phyloP scores from a whole-genome alignment of 53 echinoderm and acorn worm genomes.

The Patiria pectinifera region DNA sequence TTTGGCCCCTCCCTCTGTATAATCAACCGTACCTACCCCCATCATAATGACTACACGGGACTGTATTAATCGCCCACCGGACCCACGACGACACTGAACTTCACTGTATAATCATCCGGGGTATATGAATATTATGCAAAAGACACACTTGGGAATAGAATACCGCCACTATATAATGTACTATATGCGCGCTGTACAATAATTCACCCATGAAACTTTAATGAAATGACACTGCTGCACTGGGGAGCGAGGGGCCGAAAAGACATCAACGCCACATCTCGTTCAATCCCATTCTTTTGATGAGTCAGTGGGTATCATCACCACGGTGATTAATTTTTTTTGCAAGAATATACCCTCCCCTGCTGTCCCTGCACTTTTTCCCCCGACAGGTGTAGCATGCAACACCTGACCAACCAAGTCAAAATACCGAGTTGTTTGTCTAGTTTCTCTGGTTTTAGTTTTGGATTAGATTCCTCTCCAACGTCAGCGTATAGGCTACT shows the following conservation, averaged over 20 bases:
- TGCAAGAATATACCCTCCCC: neutral
- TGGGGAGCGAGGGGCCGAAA: neutral
- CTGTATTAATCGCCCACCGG: neutral
- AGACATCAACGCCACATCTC: slow-evolving; percentile 34
- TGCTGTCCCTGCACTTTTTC: neutral
- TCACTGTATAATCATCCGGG: neutral
- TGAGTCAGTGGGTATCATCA: slow-evolving; percentile 24
- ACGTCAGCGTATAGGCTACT: no score
- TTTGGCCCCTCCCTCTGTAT: neutral
- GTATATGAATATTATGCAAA: neutral
- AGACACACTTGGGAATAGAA: slow-evolving; percentile 29
- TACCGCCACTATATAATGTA: neutral
- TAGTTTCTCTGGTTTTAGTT: no score
- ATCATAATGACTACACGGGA: neutral
- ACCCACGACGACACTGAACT: neutral
- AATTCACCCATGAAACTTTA: slow-evolving; percentile 36
- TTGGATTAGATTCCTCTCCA: no score
- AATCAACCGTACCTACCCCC: neutral
- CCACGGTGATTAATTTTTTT: neutral
- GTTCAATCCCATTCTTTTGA: slow-evolving; percentile 32
- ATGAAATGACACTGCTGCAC: slow-evolving; percentile 26
- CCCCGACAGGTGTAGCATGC: neutral
- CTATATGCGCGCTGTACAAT: neutral
- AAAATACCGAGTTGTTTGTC: no score
- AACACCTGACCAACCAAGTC: no score